Evolutionary conservation across 2,888 invertebrate species (phyloP).

Genomic region (Sialis fuliginosa): DNA sequence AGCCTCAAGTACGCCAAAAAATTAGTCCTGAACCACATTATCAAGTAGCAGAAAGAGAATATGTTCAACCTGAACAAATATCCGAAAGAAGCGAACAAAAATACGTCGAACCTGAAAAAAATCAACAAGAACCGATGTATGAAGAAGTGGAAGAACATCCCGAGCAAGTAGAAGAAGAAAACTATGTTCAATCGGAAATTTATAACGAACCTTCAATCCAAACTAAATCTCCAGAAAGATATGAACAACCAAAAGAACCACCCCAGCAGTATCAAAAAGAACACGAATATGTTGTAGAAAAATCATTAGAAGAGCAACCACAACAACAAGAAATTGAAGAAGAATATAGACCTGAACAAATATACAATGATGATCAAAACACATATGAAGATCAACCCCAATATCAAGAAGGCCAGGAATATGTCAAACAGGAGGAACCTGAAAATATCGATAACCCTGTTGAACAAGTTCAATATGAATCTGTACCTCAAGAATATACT

Average conservation of each 20-base stretch:
- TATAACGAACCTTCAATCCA: constrained; percentile 1
- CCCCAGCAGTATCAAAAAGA: not conserved
- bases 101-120: constrained; percentile 3
- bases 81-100: constrained; percentile 10
- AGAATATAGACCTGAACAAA: constrained; percentile 6
- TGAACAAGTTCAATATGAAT: constrained; percentile 5
- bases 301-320: too few species aligned
- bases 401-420: constrained; percentile 9
- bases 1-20: too few species aligned
- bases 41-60: too few species aligned
- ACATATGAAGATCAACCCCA: constrained; percentile 10
- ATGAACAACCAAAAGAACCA: not conserved
- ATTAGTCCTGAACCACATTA: too few species aligned
- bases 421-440: constrained; percentile 8
- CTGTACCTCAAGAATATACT: constrained; percentile 5
- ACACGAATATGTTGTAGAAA: not conserved
- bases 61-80: too few species aligned
- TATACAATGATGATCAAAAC: constrained; percentile 8
- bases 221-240: not conserved
- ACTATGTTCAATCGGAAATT: constrained; percentile 6
- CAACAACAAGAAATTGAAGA: not conserved
- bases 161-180: constrained; percentile 7
- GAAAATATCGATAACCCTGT: constrained; percentile 5
- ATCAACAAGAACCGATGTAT: not conserved
- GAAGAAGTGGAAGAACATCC: not conserved